phyloP scores from a whole-genome alignment of 2,797 vertebrate species.

The Parambassis ranga region DNA sequence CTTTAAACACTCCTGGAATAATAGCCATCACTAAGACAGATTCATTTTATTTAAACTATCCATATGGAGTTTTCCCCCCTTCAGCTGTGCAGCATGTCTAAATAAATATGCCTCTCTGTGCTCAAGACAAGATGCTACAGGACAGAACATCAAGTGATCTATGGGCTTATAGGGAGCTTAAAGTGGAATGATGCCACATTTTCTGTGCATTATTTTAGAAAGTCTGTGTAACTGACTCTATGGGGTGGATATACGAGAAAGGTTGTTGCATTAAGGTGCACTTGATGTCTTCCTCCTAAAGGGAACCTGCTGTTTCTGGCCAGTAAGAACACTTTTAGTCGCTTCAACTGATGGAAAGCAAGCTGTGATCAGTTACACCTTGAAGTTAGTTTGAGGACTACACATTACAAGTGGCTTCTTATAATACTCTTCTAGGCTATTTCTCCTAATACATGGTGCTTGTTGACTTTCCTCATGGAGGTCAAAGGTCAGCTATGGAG shows the following conservation, averaged over 20 bases:
- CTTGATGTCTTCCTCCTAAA: slow-evolving; percentile 9
- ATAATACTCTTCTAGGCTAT: slow-evolving; percentile 30
- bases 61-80: too few species aligned
- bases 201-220: not conserved
- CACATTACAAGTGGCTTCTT: slow-evolving; percentile 1
- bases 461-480: slow-evolving; percentile 16
- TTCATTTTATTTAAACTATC: too few species aligned
- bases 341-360: not conserved
- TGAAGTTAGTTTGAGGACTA: slow-evolving; percentile 15
- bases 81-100: not conserved
- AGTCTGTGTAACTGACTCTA: not conserved
- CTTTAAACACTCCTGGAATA: too few species aligned
- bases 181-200: not conserved
- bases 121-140: not conserved
- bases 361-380: not conserved
- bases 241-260: too few species aligned
- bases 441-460: slow-evolving; percentile 17
- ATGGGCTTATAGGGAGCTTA: too few species aligned
- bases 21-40: too few species aligned
- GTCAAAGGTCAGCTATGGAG: slow-evolving; percentile 40
- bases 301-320: not conserved
- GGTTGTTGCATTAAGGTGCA: slow-evolving; percentile 8
- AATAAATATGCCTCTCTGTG: slow-evolving; percentile 15
- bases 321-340: not conserved
- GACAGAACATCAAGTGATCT: not conserved